These are phyloP conservation scores for Aphelenchoides fujianensis DNA, from an alignment of 1,140 invertebrate genomes.

Conservation along the genomic window DNA sequence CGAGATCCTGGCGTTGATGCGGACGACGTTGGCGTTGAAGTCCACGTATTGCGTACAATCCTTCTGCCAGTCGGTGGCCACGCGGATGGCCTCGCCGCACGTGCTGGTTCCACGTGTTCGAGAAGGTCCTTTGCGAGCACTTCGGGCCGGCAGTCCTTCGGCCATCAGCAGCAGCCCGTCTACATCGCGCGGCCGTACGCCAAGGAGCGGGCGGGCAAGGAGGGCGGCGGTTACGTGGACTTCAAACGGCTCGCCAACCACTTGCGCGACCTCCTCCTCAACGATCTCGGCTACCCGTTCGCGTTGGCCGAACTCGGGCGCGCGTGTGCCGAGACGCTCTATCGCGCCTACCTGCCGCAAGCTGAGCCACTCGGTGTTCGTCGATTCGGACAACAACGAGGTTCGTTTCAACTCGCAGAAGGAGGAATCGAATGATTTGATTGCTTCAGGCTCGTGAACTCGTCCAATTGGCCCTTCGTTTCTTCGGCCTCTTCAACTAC, in stretches of 20 bases:
- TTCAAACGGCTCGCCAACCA: background rate
- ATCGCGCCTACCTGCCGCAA: background rate
- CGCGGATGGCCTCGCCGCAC: background rate
- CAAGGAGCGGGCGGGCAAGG: background rate
- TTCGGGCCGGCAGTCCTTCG: too few relatives aligned
- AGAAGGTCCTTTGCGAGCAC: background rate
- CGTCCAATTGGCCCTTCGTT: background rate
- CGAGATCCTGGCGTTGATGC: constrained; percentile 38
- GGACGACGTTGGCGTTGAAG: constrained; percentile 37
- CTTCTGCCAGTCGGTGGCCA: constrained; percentile 36
- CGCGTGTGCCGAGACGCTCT: constrained; percentile 11
- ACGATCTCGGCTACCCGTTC: background rate
- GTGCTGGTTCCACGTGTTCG: background rate
- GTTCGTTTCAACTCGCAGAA: too few relatives aligned
- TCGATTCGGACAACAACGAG: constrained; percentile 3
- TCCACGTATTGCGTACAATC: constrained; percentile 26
- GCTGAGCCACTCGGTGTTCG: background rate
- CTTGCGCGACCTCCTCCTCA: background rate
- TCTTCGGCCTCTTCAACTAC: constrained; percentile 15
- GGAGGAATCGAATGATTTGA: background rate
- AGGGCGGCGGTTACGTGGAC: background rate
- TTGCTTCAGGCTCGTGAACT: constrained; percentile 1
- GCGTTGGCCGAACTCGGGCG: background rate
- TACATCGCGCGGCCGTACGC: background rate
- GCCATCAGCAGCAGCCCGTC: background rate